phyloP scores from a whole-genome alignment of 2,888 invertebrate species.

The Idaea aversata region DNA sequence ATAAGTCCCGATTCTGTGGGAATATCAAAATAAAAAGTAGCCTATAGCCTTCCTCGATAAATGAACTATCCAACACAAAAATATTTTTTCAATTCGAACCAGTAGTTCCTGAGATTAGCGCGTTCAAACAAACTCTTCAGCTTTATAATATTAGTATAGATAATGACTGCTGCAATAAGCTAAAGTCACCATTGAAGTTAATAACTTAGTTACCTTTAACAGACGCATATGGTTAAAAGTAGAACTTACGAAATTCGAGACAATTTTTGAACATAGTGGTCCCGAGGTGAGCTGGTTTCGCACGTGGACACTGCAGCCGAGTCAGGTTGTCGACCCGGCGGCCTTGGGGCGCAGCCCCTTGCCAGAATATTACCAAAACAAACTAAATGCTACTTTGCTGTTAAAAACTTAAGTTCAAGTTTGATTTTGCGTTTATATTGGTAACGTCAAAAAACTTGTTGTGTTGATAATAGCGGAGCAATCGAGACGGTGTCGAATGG shows the following conservation, averaged over 20 bases:
- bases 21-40: too few relatives aligned
- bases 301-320: conserved; percentile 60
- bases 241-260: conserved; percentile 22
- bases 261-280: conserved; percentile 33
- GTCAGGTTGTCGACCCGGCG: conserved; percentile 70
- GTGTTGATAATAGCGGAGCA: not conserved
- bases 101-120: too few relatives aligned
- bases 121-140: too few relatives aligned
- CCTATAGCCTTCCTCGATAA: too few relatives aligned
- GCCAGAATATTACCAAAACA: conserved; percentile 28
- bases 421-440: conserved; percentile 12
- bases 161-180: too few relatives aligned
- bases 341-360: conserved; percentile 65
- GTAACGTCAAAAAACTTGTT: not conserved
- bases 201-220: not conserved
- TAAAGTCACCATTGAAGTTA: too few relatives aligned
- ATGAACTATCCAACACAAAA: too few relatives aligned
- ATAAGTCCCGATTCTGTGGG: too few relatives aligned
- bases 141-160: too few relatives aligned
- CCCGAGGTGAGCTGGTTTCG: conserved; percentile 67
- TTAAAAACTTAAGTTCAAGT: conserved; percentile 28
- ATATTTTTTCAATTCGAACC: too few relatives aligned
- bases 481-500: too few relatives aligned
- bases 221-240: not conserved
- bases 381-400: conserved; percentile 39